Percentiles rank a stretch among this genome's conserved stretches.
Evolutionary conservation across 2,113 vertebrate genomes (phyloP).

Genomic region (Semicossyphus pulcher): DNA sequence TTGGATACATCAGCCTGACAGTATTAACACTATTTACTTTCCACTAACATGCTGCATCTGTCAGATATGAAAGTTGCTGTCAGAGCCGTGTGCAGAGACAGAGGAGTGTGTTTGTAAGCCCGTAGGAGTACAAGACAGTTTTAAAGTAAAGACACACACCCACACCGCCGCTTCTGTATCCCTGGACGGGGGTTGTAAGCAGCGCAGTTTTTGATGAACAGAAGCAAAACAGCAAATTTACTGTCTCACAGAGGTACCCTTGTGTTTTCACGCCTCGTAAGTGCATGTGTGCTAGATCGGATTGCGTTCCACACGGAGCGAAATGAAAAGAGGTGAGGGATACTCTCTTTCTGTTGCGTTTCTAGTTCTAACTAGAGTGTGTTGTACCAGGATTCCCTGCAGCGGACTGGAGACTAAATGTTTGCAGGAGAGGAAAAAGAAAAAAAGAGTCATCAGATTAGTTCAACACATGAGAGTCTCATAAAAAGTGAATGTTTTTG

Average conservation of each 20-base stretch:
- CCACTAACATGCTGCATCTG: neutral
- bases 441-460: no score
- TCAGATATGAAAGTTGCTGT: neutral
- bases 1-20: neutral
- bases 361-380: neutral
- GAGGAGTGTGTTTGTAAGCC: neutral
- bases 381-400: no score
- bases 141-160: slow-evolving; percentile 9
- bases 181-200: neutral
- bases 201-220: neutral
- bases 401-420: no score
- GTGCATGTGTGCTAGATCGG: neutral
- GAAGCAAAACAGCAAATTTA: slow-evolving; percentile 2
- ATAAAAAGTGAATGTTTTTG: no score
- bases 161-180: neutral
- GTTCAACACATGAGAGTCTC: no score
- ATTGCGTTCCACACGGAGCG: neutral
- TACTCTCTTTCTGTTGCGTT: neutral
- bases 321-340: neutral
- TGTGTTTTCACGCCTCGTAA: neutral
- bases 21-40: neutral
- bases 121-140: neutral
- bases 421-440: no score
- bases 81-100: neutral
- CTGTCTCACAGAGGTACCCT: neutral